Evolutionary conservation across 2,888 invertebrate species (phyloP), one percentile per base, ranked within the genome.

Genomic region (Drosophila birchii): DNA sequence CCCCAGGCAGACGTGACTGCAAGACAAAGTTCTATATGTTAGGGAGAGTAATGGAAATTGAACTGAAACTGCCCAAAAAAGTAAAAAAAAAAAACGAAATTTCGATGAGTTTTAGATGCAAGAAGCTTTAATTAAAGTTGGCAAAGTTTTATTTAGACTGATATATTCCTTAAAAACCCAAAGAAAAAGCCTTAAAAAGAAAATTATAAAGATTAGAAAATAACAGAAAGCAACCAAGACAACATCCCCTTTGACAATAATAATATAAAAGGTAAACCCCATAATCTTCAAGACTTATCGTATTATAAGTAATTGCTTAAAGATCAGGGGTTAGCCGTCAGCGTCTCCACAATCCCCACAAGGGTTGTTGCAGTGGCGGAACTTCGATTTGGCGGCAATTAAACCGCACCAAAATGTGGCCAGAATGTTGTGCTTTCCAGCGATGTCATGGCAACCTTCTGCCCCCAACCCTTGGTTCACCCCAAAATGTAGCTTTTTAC

Each of bases 371-470:
- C 47, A 36, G 26, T n/a, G 38, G 34, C 43, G 18, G 11, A 41
- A 39, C 41, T 57, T 41, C 12, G 32, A 34, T 23, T 23, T 57
- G 59, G 59, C 36, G 57, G 49, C 74, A 85, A 79, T 86, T 86
- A 78, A 78, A 71, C 45, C 67, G 23, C 23, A 43, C 54, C 39
- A 73, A 34, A 62, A 54, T 64, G 69, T 61, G 36, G 44, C 43
- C 54, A 68, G 38, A 60, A 61, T 88, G 86, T 82, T 86, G 70
- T 83, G 82, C 76, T 71, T 71, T 62, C 49, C 74, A 68, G 29
- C 44, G 88, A 53, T 64, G 83, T 64, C 83, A 83, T 83, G 83
- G 86, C 76, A 83, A 83, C 83, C 23, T 49, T 41, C 16, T 16
- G 23, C 26, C 34, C 62, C 60, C 58, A 47, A 39, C 38, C 43